Evolutionary conservation across 2,113 vertebrate species (phyloP).

Genomic region (Myrmecophaga tridactyla): DNA sequence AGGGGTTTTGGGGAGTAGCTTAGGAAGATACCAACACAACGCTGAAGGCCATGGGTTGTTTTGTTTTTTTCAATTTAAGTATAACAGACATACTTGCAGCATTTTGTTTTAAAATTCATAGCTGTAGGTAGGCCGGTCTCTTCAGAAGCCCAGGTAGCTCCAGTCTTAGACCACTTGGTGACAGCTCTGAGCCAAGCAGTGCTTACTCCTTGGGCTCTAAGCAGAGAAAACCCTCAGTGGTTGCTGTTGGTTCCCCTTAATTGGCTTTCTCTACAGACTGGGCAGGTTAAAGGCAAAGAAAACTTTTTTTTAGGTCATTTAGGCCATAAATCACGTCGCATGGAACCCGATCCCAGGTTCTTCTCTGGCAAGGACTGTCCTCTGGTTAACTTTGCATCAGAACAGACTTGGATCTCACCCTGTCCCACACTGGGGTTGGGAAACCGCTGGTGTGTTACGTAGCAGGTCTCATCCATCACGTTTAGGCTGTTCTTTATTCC

Average conservation of each 20-base stretch:
- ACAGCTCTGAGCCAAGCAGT: not conserved
- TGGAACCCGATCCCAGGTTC: not conserved
- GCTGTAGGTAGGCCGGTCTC: not conserved
- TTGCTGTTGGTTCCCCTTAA: not conserved
- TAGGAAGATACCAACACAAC: no score
- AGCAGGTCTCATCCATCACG: not conserved
- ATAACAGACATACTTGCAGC: not conserved
- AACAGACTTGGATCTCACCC: not conserved
- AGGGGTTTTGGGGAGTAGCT: fast-evolving
- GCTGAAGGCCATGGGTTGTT: fast-evolving
- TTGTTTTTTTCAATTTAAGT: not conserved
- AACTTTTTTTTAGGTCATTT: not conserved
- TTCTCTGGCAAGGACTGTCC: not conserved
- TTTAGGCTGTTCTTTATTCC: not conserved
- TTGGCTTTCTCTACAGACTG: not conserved
- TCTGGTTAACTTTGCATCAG: not conserved
- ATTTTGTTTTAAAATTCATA: not conserved
- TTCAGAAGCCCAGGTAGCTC: not conserved
- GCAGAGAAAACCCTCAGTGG: not conserved
- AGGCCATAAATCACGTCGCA: not conserved
- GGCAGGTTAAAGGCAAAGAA: not conserved
- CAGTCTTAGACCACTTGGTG: not conserved
- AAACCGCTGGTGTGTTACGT: not conserved
- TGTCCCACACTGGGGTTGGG: not conserved
- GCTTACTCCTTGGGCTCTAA: not conserved